Evolutionary conservation across 2,888 invertebrate genomes (phyloP).

Genomic region (Xanthostigma xanthostigma): DNA sequence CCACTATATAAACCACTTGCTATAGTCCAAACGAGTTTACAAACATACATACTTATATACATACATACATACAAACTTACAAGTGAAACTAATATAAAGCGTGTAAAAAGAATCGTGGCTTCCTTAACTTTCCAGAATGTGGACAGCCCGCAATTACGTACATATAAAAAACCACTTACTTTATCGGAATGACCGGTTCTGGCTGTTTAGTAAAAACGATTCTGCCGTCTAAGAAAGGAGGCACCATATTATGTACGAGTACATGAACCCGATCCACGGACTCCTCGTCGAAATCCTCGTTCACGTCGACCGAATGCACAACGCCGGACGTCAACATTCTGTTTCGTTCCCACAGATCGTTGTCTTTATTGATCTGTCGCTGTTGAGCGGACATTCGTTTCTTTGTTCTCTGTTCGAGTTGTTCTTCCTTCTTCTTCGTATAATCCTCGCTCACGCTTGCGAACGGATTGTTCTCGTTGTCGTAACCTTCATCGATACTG

Average conservation of each 20-base stretch:
- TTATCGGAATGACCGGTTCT: conserved; percentile 93
- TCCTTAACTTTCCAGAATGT: too few species aligned
- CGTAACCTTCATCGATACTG: conserved; percentile 82
- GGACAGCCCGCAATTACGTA: too few species aligned
- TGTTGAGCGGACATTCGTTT: conserved; percentile 91
- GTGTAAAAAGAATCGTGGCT: too few species aligned
- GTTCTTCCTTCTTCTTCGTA: conserved; percentile 82
- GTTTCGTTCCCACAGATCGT: conserved; percentile 97
- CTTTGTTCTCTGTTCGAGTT: conserved; percentile 76
- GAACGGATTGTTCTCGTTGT: conserved; percentile 88
- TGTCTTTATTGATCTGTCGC: conserved; percentile 94
- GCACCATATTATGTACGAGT: conserved; percentile 93
- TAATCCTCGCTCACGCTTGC: conserved; percentile 81
- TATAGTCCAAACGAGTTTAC: too few species aligned
- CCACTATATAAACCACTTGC: too few species aligned
- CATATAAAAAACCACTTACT: conserved; percentile 23
- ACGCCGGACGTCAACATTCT: conserved; percentile 93
- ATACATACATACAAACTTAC: too few species aligned
- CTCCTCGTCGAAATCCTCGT: conserved; percentile 92
- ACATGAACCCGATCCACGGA: conserved; percentile 89
- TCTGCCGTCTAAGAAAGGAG: conserved; percentile 95
- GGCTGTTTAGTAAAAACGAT: conserved; percentile 99
- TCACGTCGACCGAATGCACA: conserved; percentile 74
- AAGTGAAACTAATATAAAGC: too few species aligned
- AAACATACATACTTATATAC: too few species aligned